These are phyloP conservation scores for Andrena bicolor DNA, from an alignment of 2,888 invertebrate genomes.

Conservation along the genomic window DNA sequence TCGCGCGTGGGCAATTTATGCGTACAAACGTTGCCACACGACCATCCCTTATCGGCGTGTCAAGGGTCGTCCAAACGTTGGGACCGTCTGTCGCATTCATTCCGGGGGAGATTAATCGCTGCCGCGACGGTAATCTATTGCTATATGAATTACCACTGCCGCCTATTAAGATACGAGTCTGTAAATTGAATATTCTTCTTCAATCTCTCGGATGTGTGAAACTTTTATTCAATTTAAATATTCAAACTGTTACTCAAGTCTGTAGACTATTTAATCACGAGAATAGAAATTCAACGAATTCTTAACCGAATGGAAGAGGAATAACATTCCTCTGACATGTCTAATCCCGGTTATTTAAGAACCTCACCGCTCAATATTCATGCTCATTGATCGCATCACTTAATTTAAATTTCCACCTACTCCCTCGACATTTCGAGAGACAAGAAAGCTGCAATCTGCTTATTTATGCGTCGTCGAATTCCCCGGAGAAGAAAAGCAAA, in stretches of 20 bases:
- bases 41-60: slow-evolving; percentile 58
- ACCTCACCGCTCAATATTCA: too few relatives aligned
- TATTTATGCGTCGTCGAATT: background rate
- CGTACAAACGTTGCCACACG: slow-evolving; percentile 37
- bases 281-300: too few relatives aligned
- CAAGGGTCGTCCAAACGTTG: slow-evolving; percentile 58
- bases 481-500: background rate
- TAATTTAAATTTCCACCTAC: too few relatives aligned
- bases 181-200: slow-evolving; percentile 56
- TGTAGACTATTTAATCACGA: background rate
- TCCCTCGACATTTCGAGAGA: too few relatives aligned
- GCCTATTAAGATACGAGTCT: slow-evolving; percentile 50
- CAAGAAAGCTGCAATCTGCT: background rate
- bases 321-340: too few relatives aligned
- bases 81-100: slow-evolving; percentile 43
- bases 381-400: too few relatives aligned
- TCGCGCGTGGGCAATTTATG: slow-evolving; percentile 55
- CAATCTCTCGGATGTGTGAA: background rate
- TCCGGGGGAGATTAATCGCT: slow-evolving; percentile 60
- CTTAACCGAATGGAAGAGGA: too few relatives aligned
- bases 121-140: slow-evolving; percentile 55
- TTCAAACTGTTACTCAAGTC: background rate
- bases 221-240: background rate
- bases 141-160: slow-evolving; percentile 44
- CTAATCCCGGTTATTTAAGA: too few relatives aligned